Conservation (phyloP, 1,140 invertebrate genomes). For the Belonocnema kinseyi region DNA sequence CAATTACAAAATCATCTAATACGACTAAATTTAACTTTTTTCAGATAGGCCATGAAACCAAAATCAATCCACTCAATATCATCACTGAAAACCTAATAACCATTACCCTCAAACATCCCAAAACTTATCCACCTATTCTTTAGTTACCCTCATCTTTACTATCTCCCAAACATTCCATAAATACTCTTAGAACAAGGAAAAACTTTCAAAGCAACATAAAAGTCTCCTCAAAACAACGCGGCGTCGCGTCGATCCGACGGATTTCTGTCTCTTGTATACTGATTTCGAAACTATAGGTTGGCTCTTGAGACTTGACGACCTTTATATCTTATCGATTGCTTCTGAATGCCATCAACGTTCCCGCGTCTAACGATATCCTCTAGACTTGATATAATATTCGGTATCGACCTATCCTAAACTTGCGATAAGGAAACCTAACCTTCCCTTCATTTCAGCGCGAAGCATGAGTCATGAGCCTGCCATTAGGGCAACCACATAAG, state of each 20-base stretch:
- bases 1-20: no score
- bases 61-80: no score
- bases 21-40: no score
- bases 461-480: neutral
- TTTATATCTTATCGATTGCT: constrained; percentile 16
- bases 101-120: neutral
- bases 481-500: neutral
- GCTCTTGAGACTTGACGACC: neutral
- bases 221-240: neutral
- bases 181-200: neutral
- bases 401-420: neutral
- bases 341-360: neutral
- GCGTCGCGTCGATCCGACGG: constrained; percentile 13
- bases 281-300: neutral
- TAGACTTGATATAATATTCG: neutral
- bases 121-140: neutral
- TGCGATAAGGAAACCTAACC: neutral
- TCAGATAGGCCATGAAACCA: no score
- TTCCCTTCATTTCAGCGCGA: neutral
- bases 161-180: neutral
- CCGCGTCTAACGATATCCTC: neutral
- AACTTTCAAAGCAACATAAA: constrained; percentile 23
- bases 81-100: no score
- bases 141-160: neutral
- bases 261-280: neutral